Evolutionary conservation across 2,797 vertebrate species (phyloP).

Genomic region (Furcifer pardalis): DNA sequence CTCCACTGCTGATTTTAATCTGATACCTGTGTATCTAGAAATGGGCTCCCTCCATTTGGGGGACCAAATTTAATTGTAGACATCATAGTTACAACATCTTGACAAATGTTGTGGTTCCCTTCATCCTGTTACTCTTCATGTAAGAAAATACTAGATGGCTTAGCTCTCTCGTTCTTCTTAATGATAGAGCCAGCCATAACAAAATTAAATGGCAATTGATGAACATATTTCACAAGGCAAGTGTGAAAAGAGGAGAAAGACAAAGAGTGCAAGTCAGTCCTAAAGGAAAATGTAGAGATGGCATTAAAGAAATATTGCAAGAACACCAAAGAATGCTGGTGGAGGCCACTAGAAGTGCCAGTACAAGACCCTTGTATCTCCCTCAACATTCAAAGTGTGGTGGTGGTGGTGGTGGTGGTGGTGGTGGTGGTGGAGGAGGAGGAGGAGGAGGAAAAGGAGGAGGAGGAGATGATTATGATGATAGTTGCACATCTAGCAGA

Average conservation of each 20-base stretch:
- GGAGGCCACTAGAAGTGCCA: no score
- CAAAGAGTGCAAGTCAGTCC: no score
- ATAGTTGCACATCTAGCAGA: background rate
- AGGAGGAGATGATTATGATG: no score
- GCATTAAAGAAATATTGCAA: no score
- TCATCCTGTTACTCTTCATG: background rate
- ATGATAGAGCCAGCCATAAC: background rate
- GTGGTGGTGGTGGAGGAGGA: no score
- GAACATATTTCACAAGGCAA: background rate
- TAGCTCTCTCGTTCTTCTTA: background rate
- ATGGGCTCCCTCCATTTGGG: background rate
- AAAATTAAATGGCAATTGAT: background rate
- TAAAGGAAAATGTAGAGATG: no score
- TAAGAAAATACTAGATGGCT: background rate
- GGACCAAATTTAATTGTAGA: background rate
- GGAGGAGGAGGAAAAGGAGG: no score
- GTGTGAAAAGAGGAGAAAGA: no score
- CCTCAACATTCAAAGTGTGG: no score
- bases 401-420: no score
- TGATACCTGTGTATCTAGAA: background rate
- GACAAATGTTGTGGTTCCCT: background rate
- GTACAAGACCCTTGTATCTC: no score
- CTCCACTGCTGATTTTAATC: background rate
- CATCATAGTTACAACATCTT: background rate
- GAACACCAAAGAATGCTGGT: no score